Evolutionary conservation across 2,797 vertebrate species (phyloP).

Genomic region (Sandelia bainsii): DNA sequence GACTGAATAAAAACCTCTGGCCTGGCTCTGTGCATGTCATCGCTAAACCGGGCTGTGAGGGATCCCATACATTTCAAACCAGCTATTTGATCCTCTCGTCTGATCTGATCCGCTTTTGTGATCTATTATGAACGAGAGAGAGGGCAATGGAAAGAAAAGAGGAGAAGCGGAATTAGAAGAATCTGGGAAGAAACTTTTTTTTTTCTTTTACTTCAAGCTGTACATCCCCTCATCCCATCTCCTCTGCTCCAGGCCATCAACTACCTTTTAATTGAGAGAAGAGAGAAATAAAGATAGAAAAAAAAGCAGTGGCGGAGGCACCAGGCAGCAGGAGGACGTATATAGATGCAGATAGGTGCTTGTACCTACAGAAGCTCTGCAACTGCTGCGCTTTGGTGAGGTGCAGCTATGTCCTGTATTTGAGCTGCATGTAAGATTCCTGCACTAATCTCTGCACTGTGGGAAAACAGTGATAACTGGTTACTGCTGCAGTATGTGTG

Average conservation of each 20-base stretch:
- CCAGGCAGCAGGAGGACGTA: background rate
- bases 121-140: slow-evolving; percentile 82
- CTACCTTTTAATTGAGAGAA: slow-evolving; percentile 44
- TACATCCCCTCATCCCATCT: background rate
- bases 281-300: slow-evolving; percentile 30
- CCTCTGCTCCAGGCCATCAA: slow-evolving; percentile 35
- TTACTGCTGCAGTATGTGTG: slow-evolving; percentile 18
- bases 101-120: slow-evolving; percentile 78
- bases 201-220: slow-evolving; percentile 23
- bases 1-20: slow-evolving; percentile 41
- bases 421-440: slow-evolving; percentile 3
- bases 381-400: slow-evolving; percentile 9
- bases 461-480: slow-evolving; percentile 16
- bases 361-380: background rate
- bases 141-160: slow-evolving; percentile 20
- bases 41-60: slow-evolving; percentile 76
- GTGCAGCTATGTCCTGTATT: slow-evolving; percentile 14
- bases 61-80: slow-evolving; percentile 66
- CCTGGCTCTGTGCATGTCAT: slow-evolving; percentile 68
- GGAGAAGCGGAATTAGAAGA: slow-evolving; percentile 15
- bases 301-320: slow-evolving; percentile 10
- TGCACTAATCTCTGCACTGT: slow-evolving; percentile 36
- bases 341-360: slow-evolving; percentile 16
- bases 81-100: slow-evolving; percentile 77
- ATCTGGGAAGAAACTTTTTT: slow-evolving; percentile 33